Percentiles rank a stretch among this genome's conserved stretches.
phyloP scores from a whole-genome alignment of 92 coral and sea anemone species.

The Paramuricea clavata region DNA sequence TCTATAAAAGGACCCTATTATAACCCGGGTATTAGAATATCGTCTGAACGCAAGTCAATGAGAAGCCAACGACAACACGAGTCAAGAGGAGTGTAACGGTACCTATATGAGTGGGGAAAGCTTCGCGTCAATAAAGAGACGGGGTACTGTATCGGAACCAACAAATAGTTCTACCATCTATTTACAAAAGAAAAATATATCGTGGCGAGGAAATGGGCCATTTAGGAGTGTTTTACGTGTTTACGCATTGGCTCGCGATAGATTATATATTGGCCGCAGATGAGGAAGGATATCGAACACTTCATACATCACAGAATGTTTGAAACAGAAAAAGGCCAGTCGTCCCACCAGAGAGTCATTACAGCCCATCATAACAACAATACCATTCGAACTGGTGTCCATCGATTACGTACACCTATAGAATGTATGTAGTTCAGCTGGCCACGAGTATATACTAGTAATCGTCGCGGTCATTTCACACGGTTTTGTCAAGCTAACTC shows the following conservation, averaged over 20 bases:
- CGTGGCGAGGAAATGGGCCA: conserved; percentile 37
- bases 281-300: conserved; percentile 55
- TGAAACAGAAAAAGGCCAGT: conserved; percentile 54
- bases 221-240: conserved; percentile 53
- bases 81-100: conserved; percentile 22
- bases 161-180: conserved; percentile 49
- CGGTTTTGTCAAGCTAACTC: conserved; percentile 60
- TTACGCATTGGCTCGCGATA: conserved; percentile 44
- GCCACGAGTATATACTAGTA: conserved; percentile 56
- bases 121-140: conserved; percentile 25
- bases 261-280: conserved; percentile 59
- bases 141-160: conserved; percentile 7
- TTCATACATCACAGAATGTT: conserved; percentile 46
- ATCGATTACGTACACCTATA: conserved; percentile 55
- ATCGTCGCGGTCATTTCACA: conserved; percentile 59
- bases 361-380: conserved; percentile 52
- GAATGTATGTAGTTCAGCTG: conserved; percentile 54
- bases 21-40: conserved; percentile 22
- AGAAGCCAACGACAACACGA: conserved; percentile 36
- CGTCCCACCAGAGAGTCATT: conserved; percentile 30
- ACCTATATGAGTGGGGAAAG: conserved; percentile 39
- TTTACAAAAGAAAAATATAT: conserved; percentile 5
- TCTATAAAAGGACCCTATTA: conserved; percentile 25
- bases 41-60: neutral
- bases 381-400: conserved; percentile 65